Conservation (phyloP, 1,140 invertebrate species). For the Bradysia coprophila region DNA sequence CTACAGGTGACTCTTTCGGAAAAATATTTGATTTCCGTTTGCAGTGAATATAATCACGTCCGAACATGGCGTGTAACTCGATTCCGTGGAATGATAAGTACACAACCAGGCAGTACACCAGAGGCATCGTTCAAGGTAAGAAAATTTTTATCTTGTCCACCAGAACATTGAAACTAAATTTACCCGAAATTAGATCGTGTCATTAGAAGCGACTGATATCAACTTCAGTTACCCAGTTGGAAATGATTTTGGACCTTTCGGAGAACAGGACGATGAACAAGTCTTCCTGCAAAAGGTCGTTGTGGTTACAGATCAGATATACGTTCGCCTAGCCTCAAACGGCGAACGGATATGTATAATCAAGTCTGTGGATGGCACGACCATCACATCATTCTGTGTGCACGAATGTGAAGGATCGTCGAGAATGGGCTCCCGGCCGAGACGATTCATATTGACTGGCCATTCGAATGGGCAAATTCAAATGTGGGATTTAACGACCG, state of each 20-base stretch:
- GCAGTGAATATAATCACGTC: constrained; percentile 95
- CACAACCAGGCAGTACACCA: constrained; percentile 90
- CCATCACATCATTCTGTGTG: constrained; percentile 88
- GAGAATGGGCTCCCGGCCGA: constrained; percentile 75
- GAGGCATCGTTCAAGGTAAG: constrained; percentile 92
- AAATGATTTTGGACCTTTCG: constrained; percentile 86
- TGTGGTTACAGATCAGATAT: constrained; percentile 87
- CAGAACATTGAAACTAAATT: too few species aligned
- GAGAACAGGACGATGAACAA: constrained; percentile 94
- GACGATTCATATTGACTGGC: constrained; percentile 86
- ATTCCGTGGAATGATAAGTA: constrained; percentile 93
- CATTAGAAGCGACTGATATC: constrained; percentile 48
- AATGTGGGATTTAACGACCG: constrained; percentile 97
- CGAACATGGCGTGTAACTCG: constrained; percentile 90
- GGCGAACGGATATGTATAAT: constrained; percentile 87
- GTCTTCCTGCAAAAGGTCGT: constrained; percentile 97
- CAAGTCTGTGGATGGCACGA: constrained; percentile 83
- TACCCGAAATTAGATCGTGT: constrained; percentile 34
- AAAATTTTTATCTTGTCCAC: background rate
- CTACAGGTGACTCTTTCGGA: constrained; percentile 79
- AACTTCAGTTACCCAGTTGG: constrained; percentile 52
- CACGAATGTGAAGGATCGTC: constrained; percentile 92
- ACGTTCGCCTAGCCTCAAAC: constrained; percentile 85
- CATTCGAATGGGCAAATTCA: constrained; percentile 89
- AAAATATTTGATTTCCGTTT: constrained; percentile 92